phyloP scores from a whole-genome alignment of 1,140 invertebrate species.

The Platorchestia sp. region DNA sequence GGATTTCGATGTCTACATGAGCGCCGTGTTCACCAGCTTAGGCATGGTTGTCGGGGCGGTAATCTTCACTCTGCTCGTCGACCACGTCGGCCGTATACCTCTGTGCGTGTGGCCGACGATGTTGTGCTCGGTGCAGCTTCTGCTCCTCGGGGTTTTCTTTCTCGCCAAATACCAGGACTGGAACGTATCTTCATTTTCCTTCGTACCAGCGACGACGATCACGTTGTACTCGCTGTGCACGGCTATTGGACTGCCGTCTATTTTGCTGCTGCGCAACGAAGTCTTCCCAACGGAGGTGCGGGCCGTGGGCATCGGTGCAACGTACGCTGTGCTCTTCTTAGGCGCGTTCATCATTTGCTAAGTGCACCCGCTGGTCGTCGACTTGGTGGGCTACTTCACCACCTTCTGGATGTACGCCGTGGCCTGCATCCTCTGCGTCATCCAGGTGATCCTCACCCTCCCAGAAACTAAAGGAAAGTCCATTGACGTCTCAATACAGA shows the following conservation, averaged over 20 bases:
- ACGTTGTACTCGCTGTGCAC: neutral
- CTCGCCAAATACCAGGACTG: neutral
- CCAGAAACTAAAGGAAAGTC: slow-evolving; percentile 38
- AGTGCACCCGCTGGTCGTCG: neutral
- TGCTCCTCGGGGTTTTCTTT: neutral
- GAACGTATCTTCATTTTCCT: neutral
- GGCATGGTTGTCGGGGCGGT: neutral
- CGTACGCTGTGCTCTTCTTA: slow-evolving; percentile 29
- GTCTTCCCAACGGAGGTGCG: slow-evolving; percentile 7
- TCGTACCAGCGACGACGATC: slow-evolving; percentile 10
- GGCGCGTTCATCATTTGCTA: slow-evolving; percentile 14
- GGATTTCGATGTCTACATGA: slow-evolving; percentile 4
- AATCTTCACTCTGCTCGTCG: neutral
- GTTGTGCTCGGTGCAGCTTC: neutral
- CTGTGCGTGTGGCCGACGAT: neutral
- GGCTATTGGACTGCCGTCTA: slow-evolving; percentile 9
- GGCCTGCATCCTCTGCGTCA: neutral
- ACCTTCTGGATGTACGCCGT: slow-evolving; percentile 35
- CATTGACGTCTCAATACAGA: slow-evolving; percentile 1
- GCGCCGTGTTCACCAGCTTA: neutral
- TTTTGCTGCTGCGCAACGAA: slow-evolving; percentile 40
- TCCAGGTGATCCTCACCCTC: neutral
- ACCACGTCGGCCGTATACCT: slow-evolving; percentile 7
- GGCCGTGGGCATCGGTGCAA: slow-evolving; percentile 5
- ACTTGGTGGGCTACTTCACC: neutral